A percentile compares a stretch with the other conserved stretches of the same genome.
phyloP scores from a whole-genome alignment of 2,113 vertebrate genomes.

The Megaptera novaeangliae region DNA sequence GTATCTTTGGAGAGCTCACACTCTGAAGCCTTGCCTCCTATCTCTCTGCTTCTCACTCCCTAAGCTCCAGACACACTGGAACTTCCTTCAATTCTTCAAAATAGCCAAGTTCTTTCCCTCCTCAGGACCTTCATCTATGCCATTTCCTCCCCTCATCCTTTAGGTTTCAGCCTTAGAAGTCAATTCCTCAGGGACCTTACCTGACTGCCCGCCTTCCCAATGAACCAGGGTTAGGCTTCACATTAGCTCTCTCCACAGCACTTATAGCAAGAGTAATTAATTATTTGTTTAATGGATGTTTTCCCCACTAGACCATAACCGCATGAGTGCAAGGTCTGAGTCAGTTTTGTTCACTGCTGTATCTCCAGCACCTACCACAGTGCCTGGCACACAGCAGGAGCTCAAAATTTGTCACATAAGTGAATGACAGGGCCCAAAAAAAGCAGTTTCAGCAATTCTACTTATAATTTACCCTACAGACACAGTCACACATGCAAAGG shows the following conservation, averaged over 20 bases:
- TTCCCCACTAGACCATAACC: not conserved
- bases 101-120: not conserved
- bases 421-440: not conserved
- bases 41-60: not conserved
- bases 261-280: not conserved
- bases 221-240: not conserved
- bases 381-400: not conserved
- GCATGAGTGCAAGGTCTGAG: not conserved
- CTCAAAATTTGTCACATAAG: not conserved
- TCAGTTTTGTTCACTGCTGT: not conserved
- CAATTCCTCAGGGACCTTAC: not conserved
- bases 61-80: not conserved
- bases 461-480: slow-evolving; percentile 24
- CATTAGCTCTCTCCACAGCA: not conserved
- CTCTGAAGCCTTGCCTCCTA: not conserved
- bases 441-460: not conserved
- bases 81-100: not conserved
- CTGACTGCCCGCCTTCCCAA: not conserved
- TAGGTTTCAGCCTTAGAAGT: not conserved
- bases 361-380: not conserved
- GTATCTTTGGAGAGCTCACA: not conserved
- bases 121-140: not conserved
- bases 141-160: not conserved
- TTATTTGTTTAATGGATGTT: not conserved
- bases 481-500: not conserved